These are phyloP conservation scores for Mythimna albipuncta DNA, from an alignment of 2,888 invertebrate genomes.

Conservation along the genomic window DNA sequence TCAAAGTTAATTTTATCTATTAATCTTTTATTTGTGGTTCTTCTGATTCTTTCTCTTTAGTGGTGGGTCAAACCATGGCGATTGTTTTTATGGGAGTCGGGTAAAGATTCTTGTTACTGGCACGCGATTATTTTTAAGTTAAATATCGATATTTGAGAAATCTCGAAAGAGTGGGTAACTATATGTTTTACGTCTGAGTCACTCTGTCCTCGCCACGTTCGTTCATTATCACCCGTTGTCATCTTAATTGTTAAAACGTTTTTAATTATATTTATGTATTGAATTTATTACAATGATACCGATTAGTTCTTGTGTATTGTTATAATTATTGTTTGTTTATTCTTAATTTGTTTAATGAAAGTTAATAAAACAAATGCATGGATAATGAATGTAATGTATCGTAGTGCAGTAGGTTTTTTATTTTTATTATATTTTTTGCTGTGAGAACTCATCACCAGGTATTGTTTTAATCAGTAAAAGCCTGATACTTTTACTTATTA, in stretches of 20 bases:
- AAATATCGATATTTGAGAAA: constrained; percentile 38
- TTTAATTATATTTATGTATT: constrained; percentile 17
- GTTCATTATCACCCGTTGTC: constrained; percentile 4
- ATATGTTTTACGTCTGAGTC: constrained; percentile 12
- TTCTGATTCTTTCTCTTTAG: constrained; percentile 2
- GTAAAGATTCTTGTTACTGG: constrained; percentile 39
- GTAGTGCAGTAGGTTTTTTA: neutral
- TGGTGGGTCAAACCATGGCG: constrained; percentile 18
- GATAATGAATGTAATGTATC: too few relatives aligned
- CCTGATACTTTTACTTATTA: too few relatives aligned
- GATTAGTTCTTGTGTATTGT: constrained; percentile 13
- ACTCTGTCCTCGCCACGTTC: constrained; percentile 12
- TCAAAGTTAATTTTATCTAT: too few relatives aligned
- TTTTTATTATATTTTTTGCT: neutral
- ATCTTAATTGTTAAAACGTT: constrained; percentile 13
- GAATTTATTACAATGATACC: constrained; percentile 1
- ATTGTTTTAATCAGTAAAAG: too few relatives aligned
- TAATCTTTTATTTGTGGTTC: neutral
- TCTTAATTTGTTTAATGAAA: neutral
- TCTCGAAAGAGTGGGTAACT: neutral
- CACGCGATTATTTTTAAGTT: constrained; percentile 39
- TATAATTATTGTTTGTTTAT: neutral
- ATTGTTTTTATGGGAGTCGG: constrained; percentile 60
- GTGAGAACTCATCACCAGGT: neutral
- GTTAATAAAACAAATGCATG: too few relatives aligned